phyloP scores from a whole-genome alignment of 2,797 vertebrate genomes.

The Syngnathus acus region DNA sequence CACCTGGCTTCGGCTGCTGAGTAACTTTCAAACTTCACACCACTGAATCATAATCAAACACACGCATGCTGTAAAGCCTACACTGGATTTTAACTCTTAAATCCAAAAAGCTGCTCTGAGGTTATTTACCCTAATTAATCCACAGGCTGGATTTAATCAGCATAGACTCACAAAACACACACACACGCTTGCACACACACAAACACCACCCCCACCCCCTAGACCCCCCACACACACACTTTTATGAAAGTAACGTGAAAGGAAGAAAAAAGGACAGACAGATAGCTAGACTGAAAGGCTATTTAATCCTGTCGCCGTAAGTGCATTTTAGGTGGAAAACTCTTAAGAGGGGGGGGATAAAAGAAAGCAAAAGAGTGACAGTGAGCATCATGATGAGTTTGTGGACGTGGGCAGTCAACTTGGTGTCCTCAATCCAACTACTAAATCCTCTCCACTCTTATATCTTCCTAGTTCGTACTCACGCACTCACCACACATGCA shows the following conservation, averaged over 20 bases:
- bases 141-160: slow-evolving; percentile 47
- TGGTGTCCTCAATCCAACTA: slow-evolving; percentile 58
- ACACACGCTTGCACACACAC: slow-evolving; percentile 11
- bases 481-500: slow-evolving; percentile 1
- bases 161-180: slow-evolving; percentile 16
- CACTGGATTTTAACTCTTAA: slow-evolving; percentile 41
- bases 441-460: slow-evolving; percentile 52
- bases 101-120: slow-evolving; percentile 57
- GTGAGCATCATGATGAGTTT: slow-evolving; percentile 26
- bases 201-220: not conserved
- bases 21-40: not conserved
- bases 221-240: slow-evolving; percentile 2
- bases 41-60: slow-evolving; percentile 4
- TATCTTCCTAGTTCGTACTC: slow-evolving; percentile 25
- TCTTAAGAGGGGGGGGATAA: slow-evolving; percentile 20
- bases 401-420: slow-evolving; percentile 48
- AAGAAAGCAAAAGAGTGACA: slow-evolving; percentile 21
- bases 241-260: slow-evolving; percentile 11
- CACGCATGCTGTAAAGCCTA: not conserved
- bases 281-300: slow-evolving; percentile 11
- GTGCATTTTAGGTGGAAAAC: slow-evolving; percentile 20
- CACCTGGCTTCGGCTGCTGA: not conserved
- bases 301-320: slow-evolving; percentile 29
- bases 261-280: slow-evolving; percentile 1
- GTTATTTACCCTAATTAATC: slow-evolving; percentile 59